A percentile compares a stretch with the other conserved stretches of the same genome.
Evolutionary conservation across 2,888 invertebrate genomes (phyloP).

Genomic region (Parnassius smintheus): DNA sequence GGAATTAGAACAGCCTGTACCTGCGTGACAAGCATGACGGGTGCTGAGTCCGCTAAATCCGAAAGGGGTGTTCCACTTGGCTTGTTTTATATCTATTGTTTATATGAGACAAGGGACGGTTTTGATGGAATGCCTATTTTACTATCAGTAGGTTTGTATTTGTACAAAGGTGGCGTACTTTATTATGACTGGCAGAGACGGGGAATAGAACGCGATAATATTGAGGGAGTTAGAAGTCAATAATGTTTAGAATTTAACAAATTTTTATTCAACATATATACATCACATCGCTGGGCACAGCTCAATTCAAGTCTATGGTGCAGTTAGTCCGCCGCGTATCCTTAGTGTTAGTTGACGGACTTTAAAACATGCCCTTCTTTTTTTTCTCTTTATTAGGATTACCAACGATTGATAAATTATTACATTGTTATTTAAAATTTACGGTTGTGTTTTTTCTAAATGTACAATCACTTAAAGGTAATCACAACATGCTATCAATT

Average conservation of each 20-base stretch:
- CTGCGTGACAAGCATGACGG: constrained; percentile 55
- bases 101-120: constrained; percentile 55
- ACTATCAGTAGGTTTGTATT: constrained; percentile 28
- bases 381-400: no score
- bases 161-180: constrained; percentile 16
- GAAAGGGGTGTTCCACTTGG: constrained; percentile 74
- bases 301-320: no score
- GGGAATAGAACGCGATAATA: background rate
- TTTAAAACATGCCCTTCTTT: background rate
- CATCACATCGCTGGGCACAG: no score
- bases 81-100: constrained; percentile 78
- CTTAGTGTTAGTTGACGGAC: background rate
- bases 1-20: constrained; percentile 51
- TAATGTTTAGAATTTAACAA: no score
- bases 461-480: no score
- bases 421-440: no score
- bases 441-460: no score
- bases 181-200: background rate
- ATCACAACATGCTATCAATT: no score
- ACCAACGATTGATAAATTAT: no score
- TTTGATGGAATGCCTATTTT: constrained; percentile 64
- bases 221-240: no score
- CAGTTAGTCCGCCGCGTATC: no score
- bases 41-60: constrained; percentile 62
- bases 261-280: no score